These are phyloP conservation scores for Pegea sp. DNA, from an alignment of 23 tunicate genomes.

Conservation along the genomic window DNA sequence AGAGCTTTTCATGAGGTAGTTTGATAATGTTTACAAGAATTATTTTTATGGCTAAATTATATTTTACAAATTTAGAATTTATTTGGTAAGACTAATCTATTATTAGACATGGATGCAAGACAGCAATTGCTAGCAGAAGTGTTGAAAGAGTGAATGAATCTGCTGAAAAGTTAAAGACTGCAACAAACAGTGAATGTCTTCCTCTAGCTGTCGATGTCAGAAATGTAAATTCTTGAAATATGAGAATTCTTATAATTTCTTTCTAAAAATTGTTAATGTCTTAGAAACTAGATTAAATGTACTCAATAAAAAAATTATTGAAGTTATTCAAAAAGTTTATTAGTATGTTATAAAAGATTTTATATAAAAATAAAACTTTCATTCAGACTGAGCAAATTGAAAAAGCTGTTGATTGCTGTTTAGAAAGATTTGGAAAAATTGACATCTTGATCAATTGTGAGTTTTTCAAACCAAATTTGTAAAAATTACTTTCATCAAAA, in stretches of 20 bases:
- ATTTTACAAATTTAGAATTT: slow-evolving; percentile 1
- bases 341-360: no score
- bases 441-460: slow-evolving; percentile 66
- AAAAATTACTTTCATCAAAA: not conserved
- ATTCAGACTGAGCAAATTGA: slow-evolving; percentile 29
- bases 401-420: slow-evolving; percentile 10
- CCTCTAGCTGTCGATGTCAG: slow-evolving; percentile 61
- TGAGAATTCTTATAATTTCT: no score
- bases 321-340: no score
- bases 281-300: no score
- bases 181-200: slow-evolving; percentile 47
- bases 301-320: no score
- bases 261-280: no score
- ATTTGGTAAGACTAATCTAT: no score
- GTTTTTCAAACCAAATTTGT: slow-evolving; percentile 2
- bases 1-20: slow-evolving; percentile 81
- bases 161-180: slow-evolving; percentile 30
- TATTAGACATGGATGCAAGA: slow-evolving; percentile 82
- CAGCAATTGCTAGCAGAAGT: slow-evolving; percentile 70
- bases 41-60: not conserved
- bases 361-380: no score
- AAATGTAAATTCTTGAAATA: slow-evolving; percentile 10
- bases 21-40: not conserved
- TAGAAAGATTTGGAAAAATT: slow-evolving; percentile 21
- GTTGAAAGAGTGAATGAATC: slow-evolving; percentile 56